phyloP scores from a whole-genome alignment of 2,888 invertebrate genomes.

The Nomada lathburiana region DNA sequence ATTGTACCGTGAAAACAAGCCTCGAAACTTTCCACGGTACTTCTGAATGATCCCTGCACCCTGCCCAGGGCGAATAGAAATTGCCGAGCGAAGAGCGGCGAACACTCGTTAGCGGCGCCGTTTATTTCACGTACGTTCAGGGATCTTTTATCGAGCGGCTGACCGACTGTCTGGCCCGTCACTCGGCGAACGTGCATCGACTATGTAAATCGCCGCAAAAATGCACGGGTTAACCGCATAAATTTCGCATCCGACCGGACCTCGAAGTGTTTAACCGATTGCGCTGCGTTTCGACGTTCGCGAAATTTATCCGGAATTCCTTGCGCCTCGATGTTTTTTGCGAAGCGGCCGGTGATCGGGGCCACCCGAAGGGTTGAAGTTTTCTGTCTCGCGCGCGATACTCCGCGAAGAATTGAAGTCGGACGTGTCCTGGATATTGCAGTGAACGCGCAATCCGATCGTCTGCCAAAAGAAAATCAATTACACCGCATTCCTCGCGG shows the following conservation, averaged over 20 bases:
- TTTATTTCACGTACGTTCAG: conserved; percentile 49
- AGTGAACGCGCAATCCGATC: neutral
- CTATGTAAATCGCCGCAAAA: conserved; percentile 62
- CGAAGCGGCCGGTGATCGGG: conserved; percentile 14
- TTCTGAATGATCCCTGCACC: neutral
- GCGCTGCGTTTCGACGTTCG: conserved; percentile 42
- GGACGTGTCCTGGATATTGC: conserved; percentile 10
- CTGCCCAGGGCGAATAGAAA: neutral
- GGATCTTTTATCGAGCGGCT: conserved; percentile 59
- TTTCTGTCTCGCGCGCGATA: conserved; percentile 19
- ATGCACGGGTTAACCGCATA: conserved; percentile 54
- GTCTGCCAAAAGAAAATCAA: neutral
- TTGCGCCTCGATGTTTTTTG: conserved; percentile 38
- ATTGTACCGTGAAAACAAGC: conserved; percentile 17
- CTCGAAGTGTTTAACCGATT: conserved; percentile 57
- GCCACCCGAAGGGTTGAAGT: conserved; percentile 16
- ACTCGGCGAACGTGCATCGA: conserved; percentile 56
- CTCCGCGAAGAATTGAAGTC: conserved; percentile 38
- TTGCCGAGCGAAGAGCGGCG: neutral
- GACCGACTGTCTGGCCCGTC: conserved; percentile 10
- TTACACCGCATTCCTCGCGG: conserved; percentile 2
- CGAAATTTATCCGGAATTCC: conserved; percentile 60
- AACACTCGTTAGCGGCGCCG: neutral
- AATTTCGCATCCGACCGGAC: conserved; percentile 43
- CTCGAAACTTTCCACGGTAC: conserved; percentile 15